phyloP scores from a whole-genome alignment of 1,140 invertebrate species.

The Lycorma delicatula region DNA sequence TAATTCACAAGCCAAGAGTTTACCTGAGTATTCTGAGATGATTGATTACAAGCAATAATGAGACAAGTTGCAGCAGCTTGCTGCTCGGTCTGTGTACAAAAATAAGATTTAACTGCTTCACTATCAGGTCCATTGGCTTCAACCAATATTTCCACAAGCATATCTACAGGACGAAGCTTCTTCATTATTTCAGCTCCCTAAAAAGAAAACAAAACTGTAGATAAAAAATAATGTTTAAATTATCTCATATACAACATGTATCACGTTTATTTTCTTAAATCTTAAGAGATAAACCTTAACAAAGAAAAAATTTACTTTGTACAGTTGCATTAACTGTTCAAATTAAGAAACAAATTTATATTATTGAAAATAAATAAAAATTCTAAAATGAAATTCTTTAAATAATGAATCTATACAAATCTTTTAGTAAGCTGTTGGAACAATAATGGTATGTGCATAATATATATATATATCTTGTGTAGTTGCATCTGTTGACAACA shows the following conservation, averaged over 20 bases:
- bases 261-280: background rate
- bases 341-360: too few relatives aligned
- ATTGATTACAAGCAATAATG: constrained; percentile 70
- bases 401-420: too few relatives aligned
- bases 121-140: constrained; percentile 77
- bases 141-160: constrained; percentile 67
- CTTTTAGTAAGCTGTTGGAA: too few relatives aligned
- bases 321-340: background rate
- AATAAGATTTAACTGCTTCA: constrained; percentile 75
- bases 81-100: constrained; percentile 68
- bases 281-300: background rate
- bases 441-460: too few relatives aligned
- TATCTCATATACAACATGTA: background rate
- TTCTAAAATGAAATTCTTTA: too few relatives aligned
- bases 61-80: constrained; percentile 85
- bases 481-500: too few relatives aligned
- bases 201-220: constrained; percentile 20
- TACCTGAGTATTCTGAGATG: constrained; percentile 57
- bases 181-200: constrained; percentile 73
- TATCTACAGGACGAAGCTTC: constrained; percentile 77
- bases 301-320: background rate
- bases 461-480: too few relatives aligned
- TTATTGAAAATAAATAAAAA: too few relatives aligned
- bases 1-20: too few relatives aligned
- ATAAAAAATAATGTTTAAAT: background rate